These are phyloP conservation scores for Pseudonaja textilis DNA, from an alignment of 2,113 vertebrate genomes.

Conservation along the genomic window DNA sequence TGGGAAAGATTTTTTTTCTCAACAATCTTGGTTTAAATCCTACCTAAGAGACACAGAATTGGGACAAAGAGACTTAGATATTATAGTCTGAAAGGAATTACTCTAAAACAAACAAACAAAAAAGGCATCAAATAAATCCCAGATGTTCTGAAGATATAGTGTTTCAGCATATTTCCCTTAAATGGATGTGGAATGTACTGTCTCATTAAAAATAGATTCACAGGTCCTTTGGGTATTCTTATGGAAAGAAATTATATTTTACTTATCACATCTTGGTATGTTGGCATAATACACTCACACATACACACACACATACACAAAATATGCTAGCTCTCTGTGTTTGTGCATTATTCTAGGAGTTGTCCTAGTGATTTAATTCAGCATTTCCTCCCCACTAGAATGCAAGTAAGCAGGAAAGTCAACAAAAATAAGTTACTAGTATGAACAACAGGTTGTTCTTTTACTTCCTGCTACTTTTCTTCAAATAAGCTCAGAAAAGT, in stretches of 20 bases:
- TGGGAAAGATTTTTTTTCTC: conserved; percentile 37
- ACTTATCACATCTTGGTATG: conserved; percentile 2
- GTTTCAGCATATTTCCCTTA: conserved; percentile 5
- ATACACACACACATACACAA: background rate
- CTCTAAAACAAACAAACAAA: background rate
- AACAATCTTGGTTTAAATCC: conserved; percentile 38
- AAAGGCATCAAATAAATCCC: conserved; percentile 29
- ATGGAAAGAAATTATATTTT: conserved; percentile 17
- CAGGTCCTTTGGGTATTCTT: conserved; percentile 16
- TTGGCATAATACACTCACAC: background rate
- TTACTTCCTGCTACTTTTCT: background rate
- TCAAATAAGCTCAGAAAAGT: background rate
- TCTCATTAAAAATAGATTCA: conserved; percentile 37
- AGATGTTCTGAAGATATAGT: conserved; percentile 26
- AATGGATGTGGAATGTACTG: background rate
- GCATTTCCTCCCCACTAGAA: background rate
- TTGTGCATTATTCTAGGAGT: background rate
- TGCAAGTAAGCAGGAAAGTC: background rate
- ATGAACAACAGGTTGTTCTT: background rate
- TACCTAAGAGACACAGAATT: conserved; percentile 49
- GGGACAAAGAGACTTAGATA: conserved; percentile 45
- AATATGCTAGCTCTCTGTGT: background rate
- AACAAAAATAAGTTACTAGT: background rate
- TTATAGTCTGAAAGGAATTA: conserved; percentile 53
- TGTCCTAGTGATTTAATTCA: background rate